Evolutionary conservation across 1,140 invertebrate species (phyloP).

Genomic region (Sycobia sp.): DNA sequence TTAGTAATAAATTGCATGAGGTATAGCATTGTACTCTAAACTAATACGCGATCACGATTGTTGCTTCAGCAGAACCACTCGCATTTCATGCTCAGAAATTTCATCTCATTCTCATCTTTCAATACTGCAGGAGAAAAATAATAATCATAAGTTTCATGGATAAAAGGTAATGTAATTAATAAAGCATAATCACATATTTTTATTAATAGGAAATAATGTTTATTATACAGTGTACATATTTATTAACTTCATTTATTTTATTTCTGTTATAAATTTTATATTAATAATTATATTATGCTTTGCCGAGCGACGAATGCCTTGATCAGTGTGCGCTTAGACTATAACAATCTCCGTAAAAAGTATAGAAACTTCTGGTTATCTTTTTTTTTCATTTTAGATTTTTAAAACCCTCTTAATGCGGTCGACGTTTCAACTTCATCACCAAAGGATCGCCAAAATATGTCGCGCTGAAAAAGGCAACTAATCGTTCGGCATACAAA

Average conservation of each 20-base stretch:
- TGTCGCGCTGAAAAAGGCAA: conserved; percentile 31
- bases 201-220: conserved; percentile 64
- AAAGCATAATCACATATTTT: no score
- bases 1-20: no score
- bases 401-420: conserved; percentile 33
- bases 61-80: no score
- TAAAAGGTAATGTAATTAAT: no score
- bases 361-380: conserved; percentile 61
- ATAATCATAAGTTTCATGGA: no score
- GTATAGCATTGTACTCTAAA: no score
- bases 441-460: conserved; percentile 45
- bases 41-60: no score
- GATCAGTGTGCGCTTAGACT: conserved; percentile 61
- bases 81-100: no score
- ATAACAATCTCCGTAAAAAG: conserved; percentile 62
- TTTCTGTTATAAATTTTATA: conserved; percentile 63
- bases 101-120: no score
- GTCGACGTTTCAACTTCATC: conserved; percentile 26
- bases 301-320: conserved; percentile 61
- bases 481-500: conserved; percentile 61
- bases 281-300: conserved; percentile 61
- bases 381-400: conserved; percentile 51
- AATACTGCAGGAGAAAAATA: no score
- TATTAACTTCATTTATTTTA: conserved; percentile 62
- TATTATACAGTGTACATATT: conserved; percentile 64